Percentiles rank a stretch among this genome's conserved stretches.
Conservation (phyloP, 2,888 invertebrate species). For the Tryphoninae sp. region DNA sequence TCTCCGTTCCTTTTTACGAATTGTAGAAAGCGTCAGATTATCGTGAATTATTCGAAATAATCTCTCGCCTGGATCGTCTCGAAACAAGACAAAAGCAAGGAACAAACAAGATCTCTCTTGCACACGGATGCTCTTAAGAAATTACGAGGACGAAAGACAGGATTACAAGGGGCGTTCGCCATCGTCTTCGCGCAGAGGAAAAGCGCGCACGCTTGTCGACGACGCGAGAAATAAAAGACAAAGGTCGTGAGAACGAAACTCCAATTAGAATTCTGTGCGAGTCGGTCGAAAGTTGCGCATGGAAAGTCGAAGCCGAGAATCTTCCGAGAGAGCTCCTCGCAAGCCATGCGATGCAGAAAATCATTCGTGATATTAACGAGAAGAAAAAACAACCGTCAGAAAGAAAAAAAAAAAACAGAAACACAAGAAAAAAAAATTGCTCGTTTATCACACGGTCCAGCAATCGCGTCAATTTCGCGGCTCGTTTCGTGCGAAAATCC, state of each 20-base stretch:
- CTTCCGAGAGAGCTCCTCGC: slow-evolving; percentile 17
- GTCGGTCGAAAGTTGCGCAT: slow-evolving; percentile 64
- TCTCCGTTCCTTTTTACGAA: neutral
- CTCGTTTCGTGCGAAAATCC: slow-evolving; percentile 4
- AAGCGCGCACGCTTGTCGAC: slow-evolving; percentile 57
- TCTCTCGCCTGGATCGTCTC: neutral
- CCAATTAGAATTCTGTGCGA: slow-evolving; percentile 66
- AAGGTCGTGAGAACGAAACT: slow-evolving; percentile 73
- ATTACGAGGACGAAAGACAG: neutral
- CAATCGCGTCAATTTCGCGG: slow-evolving; percentile 30
- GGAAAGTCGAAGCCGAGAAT: slow-evolving; percentile 63
- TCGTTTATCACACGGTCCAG: slow-evolving; percentile 36
- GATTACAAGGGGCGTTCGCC: neutral
- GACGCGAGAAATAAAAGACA: slow-evolving; percentile 63
- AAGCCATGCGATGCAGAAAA: slow-evolving; percentile 26
- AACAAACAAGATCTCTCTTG: neutral
- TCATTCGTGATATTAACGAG: slow-evolving; percentile 6
- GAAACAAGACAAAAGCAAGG: neutral
- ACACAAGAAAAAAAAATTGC: neutral
- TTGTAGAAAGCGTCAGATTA: neutral
- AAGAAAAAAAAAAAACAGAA: neutral
- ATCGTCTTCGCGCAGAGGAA: slow-evolving; percentile 35
- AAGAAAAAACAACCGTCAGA: slow-evolving; percentile 7
- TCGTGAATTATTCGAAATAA: neutral
- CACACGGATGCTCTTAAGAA: neutral